phyloP scores from a whole-genome alignment of 1,140 invertebrate species.

The Leptestheria dahalacensis region DNA sequence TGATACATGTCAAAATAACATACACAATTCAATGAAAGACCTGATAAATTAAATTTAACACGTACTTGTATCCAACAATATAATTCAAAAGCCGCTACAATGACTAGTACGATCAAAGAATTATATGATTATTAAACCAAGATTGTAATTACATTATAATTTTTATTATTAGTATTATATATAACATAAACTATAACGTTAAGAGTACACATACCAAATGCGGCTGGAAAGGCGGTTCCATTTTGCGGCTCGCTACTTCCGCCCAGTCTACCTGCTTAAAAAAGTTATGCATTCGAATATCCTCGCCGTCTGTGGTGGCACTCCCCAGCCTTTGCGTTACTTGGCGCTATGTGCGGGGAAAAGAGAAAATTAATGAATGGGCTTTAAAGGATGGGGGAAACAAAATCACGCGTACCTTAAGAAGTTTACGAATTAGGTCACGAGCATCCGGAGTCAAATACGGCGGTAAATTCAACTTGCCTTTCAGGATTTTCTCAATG shows the following conservation, averaged over 20 bases:
- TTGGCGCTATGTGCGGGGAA: constrained; percentile 32
- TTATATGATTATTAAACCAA: not conserved
- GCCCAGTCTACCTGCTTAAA: constrained; percentile 41
- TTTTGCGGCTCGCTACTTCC: constrained; percentile 34
- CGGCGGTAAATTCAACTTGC: constrained; percentile 34
- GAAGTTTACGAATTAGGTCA: constrained; percentile 27
- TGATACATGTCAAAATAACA: too few relatives aligned
- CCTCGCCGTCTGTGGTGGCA: constrained; percentile 33
- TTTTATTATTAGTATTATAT: too few relatives aligned
- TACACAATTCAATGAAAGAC: too few relatives aligned
- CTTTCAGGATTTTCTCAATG: constrained; percentile 43
- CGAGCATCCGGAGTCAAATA: constrained; percentile 34
- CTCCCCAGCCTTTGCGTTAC: constrained; percentile 36
- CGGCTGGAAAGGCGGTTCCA: constrained; percentile 42
- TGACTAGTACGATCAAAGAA: not conserved
- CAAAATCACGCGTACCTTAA: not conserved
- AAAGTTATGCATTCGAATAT: constrained; percentile 39
- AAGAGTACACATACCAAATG: constrained; percentile 31
- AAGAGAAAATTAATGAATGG: constrained; percentile 31
- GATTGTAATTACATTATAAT: too few relatives aligned
- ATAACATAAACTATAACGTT: not conserved
- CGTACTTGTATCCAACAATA: too few relatives aligned
- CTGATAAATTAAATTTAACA: too few relatives aligned
- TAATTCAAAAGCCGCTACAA: too few relatives aligned
- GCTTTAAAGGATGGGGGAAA: constrained; percentile 7